phyloP scores from a whole-genome alignment of 2,113 vertebrate genomes.

The Rhagologus leucostigma region DNA sequence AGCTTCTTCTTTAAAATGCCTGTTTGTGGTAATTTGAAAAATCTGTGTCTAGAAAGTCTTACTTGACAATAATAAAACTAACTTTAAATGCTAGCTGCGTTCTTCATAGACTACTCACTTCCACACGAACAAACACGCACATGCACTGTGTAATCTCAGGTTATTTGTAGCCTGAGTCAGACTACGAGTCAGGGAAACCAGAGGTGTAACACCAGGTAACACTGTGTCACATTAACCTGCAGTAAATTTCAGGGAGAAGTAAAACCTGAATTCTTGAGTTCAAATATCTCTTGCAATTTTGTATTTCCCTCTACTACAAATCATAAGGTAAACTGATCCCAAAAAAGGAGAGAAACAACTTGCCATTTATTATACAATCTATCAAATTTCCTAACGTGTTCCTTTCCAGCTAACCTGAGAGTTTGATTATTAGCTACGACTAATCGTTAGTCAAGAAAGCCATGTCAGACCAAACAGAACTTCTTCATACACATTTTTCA shows the following conservation, averaged over 20 bases:
- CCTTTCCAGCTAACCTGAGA: not conserved
- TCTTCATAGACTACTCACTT: not conserved
- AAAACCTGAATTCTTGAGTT: not conserved
- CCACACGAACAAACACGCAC: fast-evolving
- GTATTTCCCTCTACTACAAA: not conserved
- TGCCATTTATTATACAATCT: not conserved
- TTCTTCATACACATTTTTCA: not conserved
- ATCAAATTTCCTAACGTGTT: not conserved
- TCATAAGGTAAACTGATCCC: not conserved
- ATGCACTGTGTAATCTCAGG: fast-evolving
- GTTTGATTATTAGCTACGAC: not conserved
- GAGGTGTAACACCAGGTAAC: not conserved
- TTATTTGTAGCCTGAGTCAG: not conserved
- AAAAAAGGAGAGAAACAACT: not conserved
- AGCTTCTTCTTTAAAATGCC: not conserved
- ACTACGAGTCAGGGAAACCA: not conserved
- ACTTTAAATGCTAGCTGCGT: not conserved
- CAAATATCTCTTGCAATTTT: not conserved
- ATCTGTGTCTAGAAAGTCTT: not conserved
- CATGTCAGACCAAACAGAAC: not conserved
- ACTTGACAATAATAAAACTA: not conserved
- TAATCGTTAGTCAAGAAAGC: not conserved
- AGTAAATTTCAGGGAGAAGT: not conserved
- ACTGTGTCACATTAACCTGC: not conserved
- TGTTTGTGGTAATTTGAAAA: not conserved